Evolutionary conservation across 2,113 vertebrate species (phyloP).

Genomic region (Saimiri boliviensis): DNA sequence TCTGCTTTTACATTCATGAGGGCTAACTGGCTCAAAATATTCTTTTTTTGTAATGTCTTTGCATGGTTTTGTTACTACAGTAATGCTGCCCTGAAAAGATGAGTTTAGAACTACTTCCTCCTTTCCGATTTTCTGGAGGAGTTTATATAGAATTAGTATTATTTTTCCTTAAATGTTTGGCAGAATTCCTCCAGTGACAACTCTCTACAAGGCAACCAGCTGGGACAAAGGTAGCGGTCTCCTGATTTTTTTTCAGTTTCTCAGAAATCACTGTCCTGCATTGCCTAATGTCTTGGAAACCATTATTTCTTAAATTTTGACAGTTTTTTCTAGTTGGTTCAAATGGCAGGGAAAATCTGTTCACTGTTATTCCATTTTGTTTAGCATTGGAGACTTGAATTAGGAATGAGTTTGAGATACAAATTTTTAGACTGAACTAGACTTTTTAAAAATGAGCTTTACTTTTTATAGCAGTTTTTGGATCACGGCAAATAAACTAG

Average conservation of each 20-base stretch:
- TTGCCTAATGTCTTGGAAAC: not conserved
- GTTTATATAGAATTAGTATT: no score
- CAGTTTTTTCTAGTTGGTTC: not conserved
- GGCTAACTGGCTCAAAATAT: no score
- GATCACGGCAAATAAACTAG: slow-evolving; percentile 4
- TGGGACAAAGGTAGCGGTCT: not conserved
- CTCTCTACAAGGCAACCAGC: not conserved
- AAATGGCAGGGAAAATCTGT: not conserved
- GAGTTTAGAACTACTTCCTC: no score
- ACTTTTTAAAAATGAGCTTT: not conserved
- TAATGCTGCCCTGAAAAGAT: no score
- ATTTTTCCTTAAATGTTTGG: no score
- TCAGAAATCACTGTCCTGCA: not conserved
- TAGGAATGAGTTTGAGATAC: not conserved
- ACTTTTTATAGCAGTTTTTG: not conserved
- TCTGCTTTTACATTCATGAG: no score
- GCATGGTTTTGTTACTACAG: no score
- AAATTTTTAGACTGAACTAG: not conserved
- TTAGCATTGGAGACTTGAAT: not conserved
- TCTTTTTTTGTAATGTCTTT: no score
- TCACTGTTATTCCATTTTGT: not conserved
- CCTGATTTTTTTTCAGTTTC: not conserved
- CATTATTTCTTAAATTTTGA: not conserved
- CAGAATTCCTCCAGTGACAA: no score
- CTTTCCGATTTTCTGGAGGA: no score